A percentile compares a stretch with the other conserved stretches of the same genome.
Evolutionary conservation across 2,888 invertebrate genomes (phyloP).

Genomic region (Pyrochroa serraticornis): DNA sequence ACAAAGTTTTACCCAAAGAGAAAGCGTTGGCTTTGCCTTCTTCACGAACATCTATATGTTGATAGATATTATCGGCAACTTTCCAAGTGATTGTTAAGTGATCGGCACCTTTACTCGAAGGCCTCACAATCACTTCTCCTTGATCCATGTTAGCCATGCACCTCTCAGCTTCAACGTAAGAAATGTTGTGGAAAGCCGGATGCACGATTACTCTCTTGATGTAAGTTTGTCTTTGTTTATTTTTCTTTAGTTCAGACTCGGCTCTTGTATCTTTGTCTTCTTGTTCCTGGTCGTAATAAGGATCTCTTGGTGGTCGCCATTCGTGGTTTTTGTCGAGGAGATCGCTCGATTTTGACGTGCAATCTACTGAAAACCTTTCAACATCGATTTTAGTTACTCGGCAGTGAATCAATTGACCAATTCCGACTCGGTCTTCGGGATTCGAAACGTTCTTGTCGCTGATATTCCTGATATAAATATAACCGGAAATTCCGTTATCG

Average conservation of each 20-base stretch:
- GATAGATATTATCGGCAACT: slow-evolving; percentile 90
- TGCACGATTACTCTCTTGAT: slow-evolving; percentile 97
- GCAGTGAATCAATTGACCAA: slow-evolving; percentile 84
- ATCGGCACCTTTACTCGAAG: slow-evolving; percentile 95
- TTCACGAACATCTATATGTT: slow-evolving; percentile 95
- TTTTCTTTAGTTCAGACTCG: slow-evolving; percentile 82
- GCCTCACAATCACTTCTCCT: slow-evolving; percentile 95
- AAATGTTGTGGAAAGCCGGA: slow-evolving; percentile 96
- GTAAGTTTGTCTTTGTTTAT: slow-evolving; percentile 83
- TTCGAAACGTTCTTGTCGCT: slow-evolving; percentile 93
- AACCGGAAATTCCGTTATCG: slow-evolving; percentile 89
- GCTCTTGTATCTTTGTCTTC: slow-evolving; percentile 81
- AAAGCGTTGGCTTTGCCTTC: slow-evolving; percentile 97
- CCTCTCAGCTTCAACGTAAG: slow-evolving; percentile 89
- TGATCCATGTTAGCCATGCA: slow-evolving; percentile 91
- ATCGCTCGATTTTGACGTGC: slow-evolving; percentile 93
- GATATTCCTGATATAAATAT: slow-evolving; percentile 91
- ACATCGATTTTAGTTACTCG: slow-evolving; percentile 95
- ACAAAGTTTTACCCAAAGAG: slow-evolving; percentile 85
- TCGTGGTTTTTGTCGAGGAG: slow-evolving; percentile 87
- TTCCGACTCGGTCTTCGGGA: slow-evolving; percentile 89
- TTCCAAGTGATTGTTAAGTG: slow-evolving; percentile 99
- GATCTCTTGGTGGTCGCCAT: slow-evolving; percentile 88
- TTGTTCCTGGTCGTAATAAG: slow-evolving; percentile 86
- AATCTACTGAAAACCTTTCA: slow-evolving; percentile 90